These are phyloP conservation scores for Clistopyga incitator DNA, from an alignment of 2,888 invertebrate genomes.

Conservation along the genomic window DNA sequence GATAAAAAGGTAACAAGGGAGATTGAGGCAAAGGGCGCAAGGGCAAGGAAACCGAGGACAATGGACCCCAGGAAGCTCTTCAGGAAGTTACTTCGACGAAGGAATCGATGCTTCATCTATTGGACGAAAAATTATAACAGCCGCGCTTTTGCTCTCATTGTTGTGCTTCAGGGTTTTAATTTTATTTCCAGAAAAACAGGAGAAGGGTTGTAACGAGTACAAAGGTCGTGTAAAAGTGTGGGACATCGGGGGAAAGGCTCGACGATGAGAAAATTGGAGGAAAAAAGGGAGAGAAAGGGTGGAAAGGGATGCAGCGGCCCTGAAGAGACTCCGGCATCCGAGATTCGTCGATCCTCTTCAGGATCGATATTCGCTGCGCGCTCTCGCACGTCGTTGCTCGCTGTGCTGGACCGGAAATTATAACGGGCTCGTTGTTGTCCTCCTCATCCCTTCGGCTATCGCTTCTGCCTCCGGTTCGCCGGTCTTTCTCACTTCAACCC, in stretches of 20 bases:
- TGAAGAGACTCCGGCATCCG: slow-evolving; percentile 26
- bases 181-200: slow-evolving; percentile 15
- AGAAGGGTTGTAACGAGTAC: neutral
- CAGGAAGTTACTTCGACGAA: too few species aligned
- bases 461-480: slow-evolving; percentile 29
- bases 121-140: slow-evolving; percentile 69
- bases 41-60: too few species aligned
- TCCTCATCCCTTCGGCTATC: slow-evolving; percentile 43
- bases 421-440: slow-evolving; percentile 63
- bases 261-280: slow-evolving; percentile 13
- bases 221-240: slow-evolving; percentile 28
- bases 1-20: too few species aligned
- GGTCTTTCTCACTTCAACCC: neutral
- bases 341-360: slow-evolving; percentile 59
- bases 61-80: too few species aligned
- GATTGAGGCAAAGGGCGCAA: too few species aligned
- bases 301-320: slow-evolving; percentile 7
- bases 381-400: slow-evolving; percentile 67
- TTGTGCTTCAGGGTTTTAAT: slow-evolving; percentile 29
- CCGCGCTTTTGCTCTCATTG: slow-evolving; percentile 64
- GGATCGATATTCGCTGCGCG: slow-evolving; percentile 64
- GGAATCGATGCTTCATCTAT: slow-evolving; percentile 27
- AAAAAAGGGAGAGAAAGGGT: slow-evolving; percentile 4
- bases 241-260: neutral
- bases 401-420: slow-evolving; percentile 70